Base-by-base conservation (phyloP, 2,797 vertebrate genomes). In the Cryptoblepharus egeriae region DNA sequence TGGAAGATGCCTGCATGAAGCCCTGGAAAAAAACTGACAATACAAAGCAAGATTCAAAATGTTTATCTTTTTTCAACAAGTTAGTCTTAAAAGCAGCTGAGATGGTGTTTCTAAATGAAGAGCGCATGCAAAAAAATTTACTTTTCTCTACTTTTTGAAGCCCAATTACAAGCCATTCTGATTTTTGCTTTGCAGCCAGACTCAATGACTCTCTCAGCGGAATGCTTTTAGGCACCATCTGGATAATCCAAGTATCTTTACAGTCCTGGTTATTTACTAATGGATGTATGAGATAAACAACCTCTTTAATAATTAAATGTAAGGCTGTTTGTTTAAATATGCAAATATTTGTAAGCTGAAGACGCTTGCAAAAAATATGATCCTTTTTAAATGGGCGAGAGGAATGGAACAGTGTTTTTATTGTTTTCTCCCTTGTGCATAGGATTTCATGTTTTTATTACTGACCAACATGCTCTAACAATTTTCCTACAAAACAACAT, bases 251-350 rank as follows among this genome's bases (percentile, higher is more conserved):
- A 67, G 1, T 1, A 55, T 42, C 55, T 81, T 83, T 28, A 26
- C 73, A 32, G 9, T 57, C 0, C 0, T 78, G 85, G 37, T 73
- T 82, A 76, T 77, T 68, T 74, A 87, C 57, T 70, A 28, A 15
- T 52, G 3, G 22, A 81, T 80, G 81, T 32, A 28, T 9, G 83
- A 30, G 24, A 49, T 37, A 87, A 83, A 82, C 0, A n/a, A 77
- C 0, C 24, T 55, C 69, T 63, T 86, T 82, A 90, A 42, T 88
- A 87, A 91, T 82, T 87, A 83, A 75, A 85, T 76, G 88, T 37
- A 4, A 76, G 9, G 26, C 12, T 77, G 32, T 52, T 18, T 90
- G 58, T 88, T 89, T 79, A 89, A 81, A 89, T 68, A 90, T 16
- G 75, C 39, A 85, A 89, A 82, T 84, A 0, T 67, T 85, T 88